Conservation (phyloP, 2,888 invertebrate species). For the Microplitis manilae region DNA sequence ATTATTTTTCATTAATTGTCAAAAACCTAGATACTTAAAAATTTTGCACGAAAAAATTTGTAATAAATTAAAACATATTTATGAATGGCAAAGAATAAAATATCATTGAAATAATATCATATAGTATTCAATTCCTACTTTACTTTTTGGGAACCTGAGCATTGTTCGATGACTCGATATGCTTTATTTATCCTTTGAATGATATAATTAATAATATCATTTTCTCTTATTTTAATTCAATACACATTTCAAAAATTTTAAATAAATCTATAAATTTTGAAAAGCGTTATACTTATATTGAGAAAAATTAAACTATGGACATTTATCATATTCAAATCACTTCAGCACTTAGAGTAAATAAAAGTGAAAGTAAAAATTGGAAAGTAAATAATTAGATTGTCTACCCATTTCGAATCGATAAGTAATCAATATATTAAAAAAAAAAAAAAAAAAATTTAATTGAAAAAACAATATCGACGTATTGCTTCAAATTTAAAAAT, state of each 20-base stretch:
- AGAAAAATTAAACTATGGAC: not conserved
- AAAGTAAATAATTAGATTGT: conserved; percentile 11
- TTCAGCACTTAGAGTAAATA: not conserved
- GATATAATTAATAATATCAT: too few species aligned
- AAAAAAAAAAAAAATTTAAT: too few species aligned
- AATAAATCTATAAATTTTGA: too few species aligned
- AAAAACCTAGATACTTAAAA: not conserved
- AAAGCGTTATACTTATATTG: too few species aligned
- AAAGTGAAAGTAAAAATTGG: conserved; percentile 24
- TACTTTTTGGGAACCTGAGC: not conserved
- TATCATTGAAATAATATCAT: not conserved
- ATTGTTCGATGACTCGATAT: too few species aligned
- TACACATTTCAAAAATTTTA: too few species aligned
- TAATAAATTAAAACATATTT: not conserved
- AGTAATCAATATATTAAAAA: too few species aligned
- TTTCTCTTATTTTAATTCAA: too few species aligned
- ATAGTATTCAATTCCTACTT: not conserved
- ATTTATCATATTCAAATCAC: not conserved
- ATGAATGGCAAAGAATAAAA: too few species aligned
- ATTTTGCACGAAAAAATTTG: not conserved
- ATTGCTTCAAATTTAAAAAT: not conserved
- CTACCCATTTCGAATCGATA: not conserved
- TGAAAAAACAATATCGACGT: too few species aligned
- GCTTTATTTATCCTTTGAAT: too few species aligned
- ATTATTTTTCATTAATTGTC: too few species aligned